A percentile compares a stretch with the other conserved stretches of the same genome.
Conservation (phyloP, 2,888 invertebrate species). For the Dryocosmus kuriphilus region DNA sequence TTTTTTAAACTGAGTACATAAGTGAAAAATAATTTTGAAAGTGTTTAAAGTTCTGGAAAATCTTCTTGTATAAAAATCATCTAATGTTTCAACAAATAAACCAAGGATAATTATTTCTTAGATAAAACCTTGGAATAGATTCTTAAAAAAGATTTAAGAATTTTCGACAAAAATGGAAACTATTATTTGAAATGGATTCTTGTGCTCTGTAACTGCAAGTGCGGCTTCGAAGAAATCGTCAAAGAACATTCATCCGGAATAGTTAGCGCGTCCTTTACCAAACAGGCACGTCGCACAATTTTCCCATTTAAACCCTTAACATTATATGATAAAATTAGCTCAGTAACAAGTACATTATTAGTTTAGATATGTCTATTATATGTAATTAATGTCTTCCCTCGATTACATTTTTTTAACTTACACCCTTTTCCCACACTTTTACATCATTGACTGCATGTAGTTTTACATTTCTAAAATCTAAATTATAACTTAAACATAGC, state of each 20-base stretch:
- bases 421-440: neutral
- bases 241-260: constrained; percentile 17
- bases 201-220: too few relatives aligned
- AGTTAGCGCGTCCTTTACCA: constrained; percentile 28
- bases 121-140: neutral
- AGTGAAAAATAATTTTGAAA: too few relatives aligned
- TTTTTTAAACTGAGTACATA: too few relatives aligned
- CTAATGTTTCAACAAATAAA: neutral
- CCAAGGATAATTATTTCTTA: too few relatives aligned
- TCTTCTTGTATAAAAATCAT: too few relatives aligned
- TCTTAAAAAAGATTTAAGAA: neutral
- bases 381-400: neutral
- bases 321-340: constrained; percentile 8
- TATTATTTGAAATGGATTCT: neutral
- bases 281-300: constrained; percentile 8
- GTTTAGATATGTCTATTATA: neutral
- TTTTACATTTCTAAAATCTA: neutral
- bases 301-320: constrained; percentile 23
- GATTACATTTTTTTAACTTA: neutral
- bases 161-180: neutral
- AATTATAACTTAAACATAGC: too few relatives aligned
- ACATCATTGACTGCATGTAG: neutral
- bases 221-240: constrained; percentile 4
- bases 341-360: neutral
- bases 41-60: too few relatives aligned